Evolutionary conservation across 2,888 invertebrate species (phyloP), one percentile per base, ranked within the genome.

Genomic region (Eurytoma californica): DNA sequence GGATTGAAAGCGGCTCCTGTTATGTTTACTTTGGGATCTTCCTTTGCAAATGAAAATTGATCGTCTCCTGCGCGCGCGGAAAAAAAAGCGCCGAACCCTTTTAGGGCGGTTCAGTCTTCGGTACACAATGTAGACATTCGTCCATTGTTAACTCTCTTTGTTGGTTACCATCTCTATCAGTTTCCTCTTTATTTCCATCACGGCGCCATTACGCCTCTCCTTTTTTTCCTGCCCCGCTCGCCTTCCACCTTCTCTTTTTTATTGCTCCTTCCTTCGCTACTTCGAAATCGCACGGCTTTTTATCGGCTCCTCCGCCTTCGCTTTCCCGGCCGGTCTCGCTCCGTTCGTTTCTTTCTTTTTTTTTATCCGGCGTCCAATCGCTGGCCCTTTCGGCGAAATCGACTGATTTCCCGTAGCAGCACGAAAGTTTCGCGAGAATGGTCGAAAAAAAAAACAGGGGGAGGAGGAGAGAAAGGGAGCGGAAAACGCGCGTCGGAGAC

Each of bases 341-440:
- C 16, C 39, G 28, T 28, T 55, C 18, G 30, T 53, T 7, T 16
- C 18, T 9, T 55, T 66, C 4, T n/a, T 4, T n/a, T 58, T 68
- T 68, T 65, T 65, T 69, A 63, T 76, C 57, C 63, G 7, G 20
- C 24, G 28, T 30, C 57, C 60, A 20, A 75, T 75, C 51, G 66
- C 3, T 39, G 18, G 24, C n/a, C 28, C 57, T 47, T 39, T 16
- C 30, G 47, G 58, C 28, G 47, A 66, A 77, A 61, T 63, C 72
- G 77, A 78, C 72, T 28, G 77, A 80, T 75, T 66, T 61, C 77
- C 66, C 58, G 20, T 61, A n/a, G 18, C 9, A 47, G 69, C 61
- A 53, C 39, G 57, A 53, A 16, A 72, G 47, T 28, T 28, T 68
- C 28, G 24, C 55, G 67, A 39, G 68, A 65, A 51, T 47, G 24